Evolutionary conservation across 2,797 vertebrate genomes (phyloP).

Genomic region (Anguilla anguilla): DNA sequence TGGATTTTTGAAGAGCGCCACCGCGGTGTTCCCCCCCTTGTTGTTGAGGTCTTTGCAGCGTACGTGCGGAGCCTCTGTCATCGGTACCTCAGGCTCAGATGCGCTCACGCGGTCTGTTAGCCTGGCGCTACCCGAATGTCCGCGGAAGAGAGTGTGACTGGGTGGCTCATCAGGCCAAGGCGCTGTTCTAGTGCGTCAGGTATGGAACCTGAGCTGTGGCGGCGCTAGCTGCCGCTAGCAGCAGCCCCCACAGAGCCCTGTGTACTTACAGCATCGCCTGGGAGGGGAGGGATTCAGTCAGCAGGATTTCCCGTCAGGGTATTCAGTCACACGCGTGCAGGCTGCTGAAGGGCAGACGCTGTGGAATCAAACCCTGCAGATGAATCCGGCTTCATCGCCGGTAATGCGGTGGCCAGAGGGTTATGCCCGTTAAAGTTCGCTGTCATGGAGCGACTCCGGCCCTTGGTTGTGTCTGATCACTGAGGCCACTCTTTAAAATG

Average conservation of each 20-base stretch:
- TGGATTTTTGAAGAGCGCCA: not conserved
- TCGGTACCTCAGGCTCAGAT: not conserved
- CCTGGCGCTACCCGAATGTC: conserved; percentile 1
- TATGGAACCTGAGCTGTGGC: not conserved
- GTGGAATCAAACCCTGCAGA: conserved; percentile 23
- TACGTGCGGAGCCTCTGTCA: not conserved
- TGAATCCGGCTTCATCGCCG: not conserved
- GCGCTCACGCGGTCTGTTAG: not conserved
- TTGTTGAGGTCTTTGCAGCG: not conserved
- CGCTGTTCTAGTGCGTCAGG: conserved; percentile 22
- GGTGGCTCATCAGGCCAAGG: no score
- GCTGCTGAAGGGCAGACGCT: not conserved
- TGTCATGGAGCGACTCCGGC: no score
- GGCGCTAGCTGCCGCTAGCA: not conserved
- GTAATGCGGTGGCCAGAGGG: not conserved
- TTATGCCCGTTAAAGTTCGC: not conserved
- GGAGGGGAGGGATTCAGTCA: not conserved
- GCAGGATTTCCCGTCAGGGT: not conserved
- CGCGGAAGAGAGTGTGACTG: conserved; percentile 3
- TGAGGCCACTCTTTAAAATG: no score
- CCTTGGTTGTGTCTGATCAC: no score
- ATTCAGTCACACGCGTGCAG: not conserved
- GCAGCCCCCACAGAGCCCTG: not conserved
- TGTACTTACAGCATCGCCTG: not conserved
- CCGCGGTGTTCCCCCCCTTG: no score